Percentiles rank a stretch among this genome's conserved stretches.
These are phyloP conservation scores for Cyphomyrus plagiostoma DNA, from an alignment of 2,113 vertebrate species.

Conservation along the genomic window DNA sequence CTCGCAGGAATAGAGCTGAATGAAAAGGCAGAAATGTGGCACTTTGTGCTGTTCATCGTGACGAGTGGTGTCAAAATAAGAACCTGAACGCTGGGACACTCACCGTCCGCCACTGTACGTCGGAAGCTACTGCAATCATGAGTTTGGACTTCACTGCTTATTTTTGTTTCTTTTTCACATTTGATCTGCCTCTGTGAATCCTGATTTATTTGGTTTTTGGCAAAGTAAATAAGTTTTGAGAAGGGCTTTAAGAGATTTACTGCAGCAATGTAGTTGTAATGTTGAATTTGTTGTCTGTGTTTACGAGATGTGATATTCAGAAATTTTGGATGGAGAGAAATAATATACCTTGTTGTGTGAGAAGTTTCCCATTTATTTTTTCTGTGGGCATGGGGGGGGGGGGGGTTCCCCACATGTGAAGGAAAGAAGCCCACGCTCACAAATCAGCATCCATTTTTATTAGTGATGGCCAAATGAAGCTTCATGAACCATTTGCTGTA, in stretches of 20 bases:
- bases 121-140: not conserved
- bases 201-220: not conserved
- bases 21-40: not conserved
- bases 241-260: not conserved
- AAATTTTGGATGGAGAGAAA: not conserved
- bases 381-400: no score
- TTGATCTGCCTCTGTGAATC: not conserved
- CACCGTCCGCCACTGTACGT: not conserved
- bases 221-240: not conserved
- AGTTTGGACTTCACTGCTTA: not conserved
- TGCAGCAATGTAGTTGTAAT: not conserved
- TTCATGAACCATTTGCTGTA: no score
- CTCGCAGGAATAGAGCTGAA: not conserved
- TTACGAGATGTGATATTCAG: not conserved
- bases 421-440: not conserved
- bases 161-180: not conserved
- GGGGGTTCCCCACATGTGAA: not conserved
- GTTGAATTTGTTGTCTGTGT: not conserved
- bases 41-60: not conserved
- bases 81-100: not conserved
- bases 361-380: not conserved
- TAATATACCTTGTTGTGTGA: not conserved
- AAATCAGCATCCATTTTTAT: not conserved
- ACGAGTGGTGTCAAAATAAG: not conserved
- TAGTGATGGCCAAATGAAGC: no score